Conservation (phyloP, 1,140 invertebrate genomes). For the Geopemphigus sp. region DNA sequence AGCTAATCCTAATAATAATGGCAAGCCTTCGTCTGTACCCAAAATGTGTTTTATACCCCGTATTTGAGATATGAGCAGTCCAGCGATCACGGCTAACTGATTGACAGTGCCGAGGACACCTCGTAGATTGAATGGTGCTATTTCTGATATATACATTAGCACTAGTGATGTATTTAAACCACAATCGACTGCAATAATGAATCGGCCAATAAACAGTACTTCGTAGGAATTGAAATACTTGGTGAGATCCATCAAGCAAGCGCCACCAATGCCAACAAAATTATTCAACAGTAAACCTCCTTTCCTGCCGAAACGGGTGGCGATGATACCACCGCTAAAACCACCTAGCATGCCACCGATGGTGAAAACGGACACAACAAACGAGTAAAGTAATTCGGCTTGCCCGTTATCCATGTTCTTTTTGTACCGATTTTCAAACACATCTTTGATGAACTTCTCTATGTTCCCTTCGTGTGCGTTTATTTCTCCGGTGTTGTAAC, state of each 20-base stretch:
- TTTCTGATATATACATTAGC: slow-evolving; percentile 98
- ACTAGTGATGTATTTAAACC: slow-evolving; percentile 92
- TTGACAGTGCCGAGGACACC: slow-evolving; percentile 91
- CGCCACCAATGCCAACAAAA: slow-evolving; percentile 87
- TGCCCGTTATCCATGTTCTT: slow-evolving; percentile 69
- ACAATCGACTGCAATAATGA: slow-evolving; percentile 95
- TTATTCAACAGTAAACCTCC: slow-evolving; percentile 94
- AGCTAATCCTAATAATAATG: slow-evolving; percentile 82
- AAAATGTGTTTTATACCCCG: slow-evolving; percentile 89
- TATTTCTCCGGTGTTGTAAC: slow-evolving; percentile 97
- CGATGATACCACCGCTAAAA: slow-evolving; percentile 83
- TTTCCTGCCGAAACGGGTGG: slow-evolving; percentile 89
- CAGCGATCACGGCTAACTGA: slow-evolving; percentile 90
- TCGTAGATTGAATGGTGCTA: slow-evolving; percentile 88
- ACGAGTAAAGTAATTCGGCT: slow-evolving; percentile 75
- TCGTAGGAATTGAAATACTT: slow-evolving; percentile 91
- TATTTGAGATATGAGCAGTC: slow-evolving; percentile 81
- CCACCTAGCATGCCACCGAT: slow-evolving; percentile 95
- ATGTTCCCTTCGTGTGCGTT: slow-evolving; percentile 93
- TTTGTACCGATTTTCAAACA: slow-evolving; percentile 75
- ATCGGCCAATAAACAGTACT: slow-evolving; percentile 93
- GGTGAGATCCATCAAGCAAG: slow-evolving; percentile 89
- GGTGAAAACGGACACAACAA: slow-evolving; percentile 91
- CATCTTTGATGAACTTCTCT: slow-evolving; percentile 87
- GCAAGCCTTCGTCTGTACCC: slow-evolving; percentile 89